Evolutionary conservation across 2,888 invertebrate species (phyloP).

Genomic region (Acleris cristana): DNA sequence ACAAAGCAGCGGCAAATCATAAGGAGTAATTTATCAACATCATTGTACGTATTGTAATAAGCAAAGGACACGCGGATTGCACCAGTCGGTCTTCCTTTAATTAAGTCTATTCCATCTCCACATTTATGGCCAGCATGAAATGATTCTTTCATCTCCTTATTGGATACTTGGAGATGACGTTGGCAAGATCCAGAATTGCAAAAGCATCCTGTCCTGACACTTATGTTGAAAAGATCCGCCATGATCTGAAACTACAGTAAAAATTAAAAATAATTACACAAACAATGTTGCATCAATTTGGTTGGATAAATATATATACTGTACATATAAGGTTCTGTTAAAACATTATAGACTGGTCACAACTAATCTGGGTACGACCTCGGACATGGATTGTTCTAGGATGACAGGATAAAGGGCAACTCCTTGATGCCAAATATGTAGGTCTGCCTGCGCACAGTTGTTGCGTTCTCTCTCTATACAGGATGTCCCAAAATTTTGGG

Average conservation of each 20-base stretch:
- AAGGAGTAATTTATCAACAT: slow-evolving; percentile 87
- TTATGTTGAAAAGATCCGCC: slow-evolving; percentile 93
- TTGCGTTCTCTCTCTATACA: too few species aligned
- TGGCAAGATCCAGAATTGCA: slow-evolving; percentile 98
- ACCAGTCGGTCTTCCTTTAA: slow-evolving; percentile 95
- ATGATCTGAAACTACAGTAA: slow-evolving; percentile 89
- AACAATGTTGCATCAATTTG: neutral
- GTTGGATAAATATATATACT: too few species aligned
- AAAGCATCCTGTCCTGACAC: slow-evolving; percentile 96
- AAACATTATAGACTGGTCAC: too few species aligned
- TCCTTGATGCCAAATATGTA: too few species aligned
- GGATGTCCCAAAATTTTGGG: too few species aligned
- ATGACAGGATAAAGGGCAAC: too few species aligned
- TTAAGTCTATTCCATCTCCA: slow-evolving; percentile 93
- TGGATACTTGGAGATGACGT: slow-evolving; percentile 87
- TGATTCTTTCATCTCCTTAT: slow-evolving; percentile 89
- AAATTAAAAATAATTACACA: slow-evolving; percentile 7
- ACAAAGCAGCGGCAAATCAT: slow-evolving; percentile 92
- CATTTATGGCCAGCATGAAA: slow-evolving; percentile 95
- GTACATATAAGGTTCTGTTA: too few species aligned
- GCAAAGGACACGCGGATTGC: slow-evolving; percentile 96
- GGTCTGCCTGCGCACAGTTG: too few species aligned
- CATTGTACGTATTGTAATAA: slow-evolving; percentile 90
- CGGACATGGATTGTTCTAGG: too few species aligned
- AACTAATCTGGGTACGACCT: too few species aligned